Base-by-base conservation (phyloP, 2,888 invertebrate species). In the Eristalis intricaria region DNA sequence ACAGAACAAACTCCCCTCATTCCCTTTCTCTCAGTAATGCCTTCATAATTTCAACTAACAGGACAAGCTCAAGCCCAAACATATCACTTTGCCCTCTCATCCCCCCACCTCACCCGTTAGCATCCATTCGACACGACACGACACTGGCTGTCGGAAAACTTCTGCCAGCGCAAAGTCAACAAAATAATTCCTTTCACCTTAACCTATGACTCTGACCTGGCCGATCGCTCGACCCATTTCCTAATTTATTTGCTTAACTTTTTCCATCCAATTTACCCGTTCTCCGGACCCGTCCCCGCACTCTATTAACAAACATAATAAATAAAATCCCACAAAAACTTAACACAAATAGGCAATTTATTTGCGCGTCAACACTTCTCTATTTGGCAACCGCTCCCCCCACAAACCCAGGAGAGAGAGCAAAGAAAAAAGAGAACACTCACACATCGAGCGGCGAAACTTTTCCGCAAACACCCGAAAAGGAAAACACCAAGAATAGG, bases 361-460 rank as follows among this genome's bases (percentile, higher is more conserved):
- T 78, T 84, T 81, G 60, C 80, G 50, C 60, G 81, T 78, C 82
- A 86, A 82, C 82, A 78, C 82, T 82, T 84, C 63, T 61, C 15
- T 23, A 50, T 26, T 68, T 68, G 35, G 7, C 66, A 50, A 68
- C 15, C 23, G 10, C 38, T 8, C 13, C 13, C 38, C 1, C 10
- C 4, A 19, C 1, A 19, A 0, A 19, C 19, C 2, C 50, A 19
- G 2, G 50, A n/a, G n/a, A 4, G 32, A 32, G 32, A 8, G 10
- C 0, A 32, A 11, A 38, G n/a, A 68, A 32, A 73, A 66, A 64
- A n/a, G 63, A 23, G 32, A 58, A 40, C 58, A 50, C 68, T 69
- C 56, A 65, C 35, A 74, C 63, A 38, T 38, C 64, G 8, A 29
- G 11, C 23, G 29, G n/a, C 43, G 19, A 74, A 65, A 68, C 43